Percentiles rank a stretch among this genome's conserved stretches.
Conservation (phyloP, 1,140 invertebrate genomes). For the Oryzaephilus surinamensis region DNA sequence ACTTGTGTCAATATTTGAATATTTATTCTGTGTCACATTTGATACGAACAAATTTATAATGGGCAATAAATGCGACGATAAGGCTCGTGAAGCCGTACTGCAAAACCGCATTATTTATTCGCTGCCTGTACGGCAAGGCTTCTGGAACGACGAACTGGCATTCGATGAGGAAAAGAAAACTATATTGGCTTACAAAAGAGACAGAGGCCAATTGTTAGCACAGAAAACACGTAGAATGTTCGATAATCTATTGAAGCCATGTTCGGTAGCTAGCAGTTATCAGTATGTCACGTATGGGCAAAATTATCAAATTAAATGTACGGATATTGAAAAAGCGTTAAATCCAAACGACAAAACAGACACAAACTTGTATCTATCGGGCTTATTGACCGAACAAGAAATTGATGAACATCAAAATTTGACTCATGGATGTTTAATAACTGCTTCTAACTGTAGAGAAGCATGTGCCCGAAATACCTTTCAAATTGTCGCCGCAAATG, state of each 20-base stretch:
- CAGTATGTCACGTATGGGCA: slow-evolving; percentile 20
- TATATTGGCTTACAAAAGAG: slow-evolving; percentile 27
- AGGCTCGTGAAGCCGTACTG: too few species aligned
- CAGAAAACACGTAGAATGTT: slow-evolving; percentile 31
- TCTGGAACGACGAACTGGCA: slow-evolving; percentile 30
- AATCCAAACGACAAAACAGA: slow-evolving; percentile 11
- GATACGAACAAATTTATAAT: too few species aligned
- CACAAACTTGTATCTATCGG: slow-evolving; percentile 25
- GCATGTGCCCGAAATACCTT: slow-evolving; percentile 30
- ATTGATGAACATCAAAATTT: slow-evolving; percentile 28
- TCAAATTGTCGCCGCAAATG: slow-evolving; percentile 16
- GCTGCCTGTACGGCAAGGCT: slow-evolving; percentile 23
- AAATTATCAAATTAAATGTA: slow-evolving; percentile 27
- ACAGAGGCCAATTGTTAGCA: slow-evolving; percentile 26
- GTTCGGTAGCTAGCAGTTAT: slow-evolving; percentile 16
- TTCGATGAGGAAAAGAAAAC: slow-evolving; percentile 23
- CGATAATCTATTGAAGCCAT: slow-evolving; percentile 24
- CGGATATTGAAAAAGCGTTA: slow-evolving; percentile 16
- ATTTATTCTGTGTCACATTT: too few species aligned
- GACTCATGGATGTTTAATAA: slow-evolving; percentile 27
- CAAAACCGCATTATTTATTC: slow-evolving; percentile 28
- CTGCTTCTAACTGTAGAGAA: slow-evolving; percentile 19
- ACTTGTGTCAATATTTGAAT: too few species aligned
- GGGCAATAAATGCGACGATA: too few species aligned
- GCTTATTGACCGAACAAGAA: slow-evolving; percentile 27